Evolutionary conservation across 2,113 vertebrate species (phyloP).

Genomic region (Semicossyphus pulcher): DNA sequence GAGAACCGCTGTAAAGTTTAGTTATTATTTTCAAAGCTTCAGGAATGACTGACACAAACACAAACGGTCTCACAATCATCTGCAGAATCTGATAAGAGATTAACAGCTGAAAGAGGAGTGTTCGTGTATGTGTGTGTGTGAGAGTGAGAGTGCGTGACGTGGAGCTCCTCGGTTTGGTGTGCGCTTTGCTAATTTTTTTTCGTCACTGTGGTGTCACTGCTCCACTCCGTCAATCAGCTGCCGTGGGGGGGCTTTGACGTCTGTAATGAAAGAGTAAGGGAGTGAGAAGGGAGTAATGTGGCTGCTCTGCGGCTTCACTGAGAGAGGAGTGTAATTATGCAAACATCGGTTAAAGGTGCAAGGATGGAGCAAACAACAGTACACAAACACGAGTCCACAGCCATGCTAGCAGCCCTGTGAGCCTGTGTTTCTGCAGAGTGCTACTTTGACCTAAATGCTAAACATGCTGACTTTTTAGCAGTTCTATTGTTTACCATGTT

Average conservation of each 20-base stretch:
- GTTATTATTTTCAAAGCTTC: too few relatives aligned
- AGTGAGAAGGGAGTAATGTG: background rate
- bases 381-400: background rate
- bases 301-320: conserved; percentile 3
- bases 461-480: accelerated
- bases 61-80: background rate
- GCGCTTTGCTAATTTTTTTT: background rate
- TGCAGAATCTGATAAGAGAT: background rate
- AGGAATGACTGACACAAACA: background rate
- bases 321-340: conserved; percentile 1
- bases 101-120: background rate
- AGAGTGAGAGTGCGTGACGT: background rate
- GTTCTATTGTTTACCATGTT: background rate
- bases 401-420: background rate
- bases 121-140: background rate
- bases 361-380: background rate
- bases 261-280: conserved; percentile 14
- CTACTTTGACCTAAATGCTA: background rate
- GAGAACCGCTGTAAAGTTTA: too few relatives aligned
- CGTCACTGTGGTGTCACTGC: background rate
- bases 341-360: background rate
- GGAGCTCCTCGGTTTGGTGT: background rate
- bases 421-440: background rate
- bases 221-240: conserved; percentile 7
- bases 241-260: background rate